phyloP scores from a whole-genome alignment of 2,888 invertebrate genomes.

The Meloe dianella region DNA sequence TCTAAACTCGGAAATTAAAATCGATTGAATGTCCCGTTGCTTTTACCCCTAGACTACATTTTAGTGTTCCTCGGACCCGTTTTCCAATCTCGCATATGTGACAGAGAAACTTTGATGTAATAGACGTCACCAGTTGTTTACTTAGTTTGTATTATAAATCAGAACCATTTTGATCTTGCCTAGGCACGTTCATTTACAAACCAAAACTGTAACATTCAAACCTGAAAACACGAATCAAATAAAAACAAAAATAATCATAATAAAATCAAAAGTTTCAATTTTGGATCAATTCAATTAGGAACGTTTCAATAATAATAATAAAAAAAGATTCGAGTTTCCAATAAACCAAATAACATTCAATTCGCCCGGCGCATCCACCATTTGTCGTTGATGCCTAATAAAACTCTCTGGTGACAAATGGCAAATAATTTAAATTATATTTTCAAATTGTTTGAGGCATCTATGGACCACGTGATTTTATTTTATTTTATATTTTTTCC shows the following conservation, averaged over 20 bases:
- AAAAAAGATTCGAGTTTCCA: constrained; percentile 20
- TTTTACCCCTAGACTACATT: constrained; percentile 23
- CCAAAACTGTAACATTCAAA: constrained; percentile 8
- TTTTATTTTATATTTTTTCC: too few species aligned
- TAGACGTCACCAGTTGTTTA: constrained; percentile 47
- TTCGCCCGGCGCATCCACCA: constrained; percentile 18
- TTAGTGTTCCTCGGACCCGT: constrained; percentile 29
- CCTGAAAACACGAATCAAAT: constrained; percentile 5
- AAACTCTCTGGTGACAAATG: not conserved
- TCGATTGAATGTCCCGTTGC: constrained; percentile 43
- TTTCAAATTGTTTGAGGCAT: too few species aligned
- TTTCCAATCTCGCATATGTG: constrained; percentile 46
- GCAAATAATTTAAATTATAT: not conserved
- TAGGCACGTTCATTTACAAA: constrained; percentile 16
- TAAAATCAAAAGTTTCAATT: not conserved
- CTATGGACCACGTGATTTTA: too few species aligned
- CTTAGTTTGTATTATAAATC: constrained; percentile 38
- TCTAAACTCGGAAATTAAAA: constrained; percentile 49
- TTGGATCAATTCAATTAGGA: not conserved
- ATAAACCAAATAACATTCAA: constrained; percentile 16
- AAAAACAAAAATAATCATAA: not conserved
- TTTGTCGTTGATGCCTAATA: not conserved
- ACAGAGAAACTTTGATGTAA: constrained; percentile 47
- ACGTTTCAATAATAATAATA: constrained; percentile 20
- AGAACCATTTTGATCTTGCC: constrained; percentile 29